Evolutionary conservation across 2,888 invertebrate genomes (phyloP).

Genomic region (Aporophyla lueneburgensis): DNA sequence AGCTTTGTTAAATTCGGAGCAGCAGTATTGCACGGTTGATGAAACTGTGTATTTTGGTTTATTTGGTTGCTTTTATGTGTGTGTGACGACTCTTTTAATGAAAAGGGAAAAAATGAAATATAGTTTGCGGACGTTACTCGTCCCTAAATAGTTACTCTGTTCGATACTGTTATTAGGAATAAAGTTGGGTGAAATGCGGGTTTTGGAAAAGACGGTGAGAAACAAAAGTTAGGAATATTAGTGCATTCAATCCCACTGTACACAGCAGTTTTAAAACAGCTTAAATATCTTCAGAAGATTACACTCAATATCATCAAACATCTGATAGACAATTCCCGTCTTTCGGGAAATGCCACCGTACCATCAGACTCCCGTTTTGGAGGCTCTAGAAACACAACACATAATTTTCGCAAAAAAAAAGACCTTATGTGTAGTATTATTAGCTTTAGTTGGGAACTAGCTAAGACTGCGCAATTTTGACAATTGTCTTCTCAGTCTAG

Average conservation of each 20-base stretch:
- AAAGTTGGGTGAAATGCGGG: neutral
- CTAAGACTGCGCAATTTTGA: too few relatives aligned
- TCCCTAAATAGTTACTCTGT: neutral
- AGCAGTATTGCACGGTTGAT: neutral
- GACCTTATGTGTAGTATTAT: too few relatives aligned
- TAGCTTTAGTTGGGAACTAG: too few relatives aligned
- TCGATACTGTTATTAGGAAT: neutral
- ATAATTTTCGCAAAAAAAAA: too few relatives aligned
- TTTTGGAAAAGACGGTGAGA: neutral
- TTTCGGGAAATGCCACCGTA: too few relatives aligned
- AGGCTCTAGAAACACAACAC: too few relatives aligned
- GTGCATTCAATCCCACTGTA: neutral
- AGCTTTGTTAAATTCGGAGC: neutral
- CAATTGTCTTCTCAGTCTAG: too few relatives aligned
- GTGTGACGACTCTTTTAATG: neutral
- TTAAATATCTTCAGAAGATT: neutral
- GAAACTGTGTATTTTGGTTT: slow-evolving; percentile 1
- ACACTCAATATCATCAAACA: neutral
- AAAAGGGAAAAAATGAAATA: neutral
- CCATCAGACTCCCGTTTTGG: too few relatives aligned
- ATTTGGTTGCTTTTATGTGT: neutral
- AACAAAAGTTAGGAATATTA: neutral
- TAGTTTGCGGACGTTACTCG: neutral
- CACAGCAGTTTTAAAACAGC: neutral
- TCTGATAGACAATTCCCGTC: neutral